These are phyloP conservation scores for Aethina tumida DNA, from an alignment of 1,140 invertebrate species.

Conservation along the genomic window DNA sequence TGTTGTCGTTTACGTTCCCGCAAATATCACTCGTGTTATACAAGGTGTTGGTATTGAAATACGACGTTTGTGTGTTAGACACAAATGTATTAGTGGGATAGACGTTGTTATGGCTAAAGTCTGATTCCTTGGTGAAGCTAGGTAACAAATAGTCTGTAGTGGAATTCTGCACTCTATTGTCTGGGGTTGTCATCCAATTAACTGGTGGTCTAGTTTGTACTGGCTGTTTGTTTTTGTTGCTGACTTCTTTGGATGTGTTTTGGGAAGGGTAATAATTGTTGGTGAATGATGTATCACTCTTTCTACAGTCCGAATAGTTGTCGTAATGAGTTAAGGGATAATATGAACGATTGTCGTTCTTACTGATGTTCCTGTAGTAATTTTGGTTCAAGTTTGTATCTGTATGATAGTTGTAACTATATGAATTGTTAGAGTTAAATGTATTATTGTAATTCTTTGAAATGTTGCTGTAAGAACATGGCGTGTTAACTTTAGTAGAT, in stretches of 20 bases:
- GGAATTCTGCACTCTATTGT: slow-evolving; percentile 18
- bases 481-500: slow-evolving; percentile 9
- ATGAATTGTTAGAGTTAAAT: slow-evolving; percentile 21
- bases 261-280: neutral
- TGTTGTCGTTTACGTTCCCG: slow-evolving; percentile 3
- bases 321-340: slow-evolving; percentile 15
- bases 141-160: slow-evolving; percentile 25
- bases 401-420: slow-evolving; percentile 20
- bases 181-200: slow-evolving; percentile 55
- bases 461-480: slow-evolving; percentile 11
- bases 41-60: slow-evolving; percentile 22
- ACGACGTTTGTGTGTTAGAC: slow-evolving; percentile 15
- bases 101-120: slow-evolving; percentile 17
- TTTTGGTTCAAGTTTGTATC: slow-evolving; percentile 22
- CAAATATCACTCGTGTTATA: slow-evolving; percentile 16
- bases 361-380: slow-evolving; percentile 14
- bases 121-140: slow-evolving; percentile 21
- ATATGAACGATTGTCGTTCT: slow-evolving; percentile 12
- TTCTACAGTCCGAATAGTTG: slow-evolving; percentile 21
- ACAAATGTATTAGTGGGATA: slow-evolving; percentile 17
- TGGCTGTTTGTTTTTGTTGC: neutral
- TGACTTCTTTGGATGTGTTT: neutral
- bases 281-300: slow-evolving; percentile 10
- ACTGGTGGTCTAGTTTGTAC: slow-evolving; percentile 32
- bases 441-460: slow-evolving; percentile 18